Evolutionary conservation across 37 sponge, comb jelly and placozoan genomes (phyloP).

Genomic region (Agelas oroides): DNA sequence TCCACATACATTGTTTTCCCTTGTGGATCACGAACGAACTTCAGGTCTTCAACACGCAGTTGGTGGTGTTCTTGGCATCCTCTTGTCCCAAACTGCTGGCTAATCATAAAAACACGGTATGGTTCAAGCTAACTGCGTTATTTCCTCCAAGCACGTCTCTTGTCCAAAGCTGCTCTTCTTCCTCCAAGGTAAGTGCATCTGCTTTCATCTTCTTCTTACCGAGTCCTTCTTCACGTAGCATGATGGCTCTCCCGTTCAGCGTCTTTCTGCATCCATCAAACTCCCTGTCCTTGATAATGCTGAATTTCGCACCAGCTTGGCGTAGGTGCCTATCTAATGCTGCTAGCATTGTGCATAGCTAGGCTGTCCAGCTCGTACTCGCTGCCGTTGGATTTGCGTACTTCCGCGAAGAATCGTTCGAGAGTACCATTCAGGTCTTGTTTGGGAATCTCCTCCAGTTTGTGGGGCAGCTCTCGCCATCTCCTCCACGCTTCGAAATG

Average conservation of each 20-base stretch:
- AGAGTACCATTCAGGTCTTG: not conserved
- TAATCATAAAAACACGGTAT: conserved; percentile 15
- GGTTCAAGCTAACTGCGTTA: not conserved
- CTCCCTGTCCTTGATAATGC: conserved; percentile 1
- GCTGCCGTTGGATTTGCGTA: not conserved
- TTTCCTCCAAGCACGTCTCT: conserved; percentile 17
- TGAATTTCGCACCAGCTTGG: not conserved
- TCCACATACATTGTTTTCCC: not conserved
- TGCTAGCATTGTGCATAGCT: conserved; percentile 19
- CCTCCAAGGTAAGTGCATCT: not conserved
- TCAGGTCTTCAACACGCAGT: conserved; percentile 7
- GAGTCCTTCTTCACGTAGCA: not conserved
- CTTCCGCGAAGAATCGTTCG: not conserved
- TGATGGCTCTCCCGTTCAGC: conserved; percentile 17
- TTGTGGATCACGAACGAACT: not conserved
- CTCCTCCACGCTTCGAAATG: not conserved
- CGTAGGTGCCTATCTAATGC: not conserved
- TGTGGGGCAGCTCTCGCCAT: too few species aligned
- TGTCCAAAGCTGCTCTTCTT: conserved; percentile 38
- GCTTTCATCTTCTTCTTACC: conserved; percentile 5
- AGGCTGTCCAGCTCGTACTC: not conserved
- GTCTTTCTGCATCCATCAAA: not conserved
- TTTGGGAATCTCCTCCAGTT: not conserved
- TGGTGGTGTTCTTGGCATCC: conserved; percentile 18
- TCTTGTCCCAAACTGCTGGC: conserved; percentile 15